Evolutionary conservation across 2,113 vertebrate genomes (phyloP), one percentile per base, ranked within the genome.

Genomic region (Empidonax alnorum): DNA sequence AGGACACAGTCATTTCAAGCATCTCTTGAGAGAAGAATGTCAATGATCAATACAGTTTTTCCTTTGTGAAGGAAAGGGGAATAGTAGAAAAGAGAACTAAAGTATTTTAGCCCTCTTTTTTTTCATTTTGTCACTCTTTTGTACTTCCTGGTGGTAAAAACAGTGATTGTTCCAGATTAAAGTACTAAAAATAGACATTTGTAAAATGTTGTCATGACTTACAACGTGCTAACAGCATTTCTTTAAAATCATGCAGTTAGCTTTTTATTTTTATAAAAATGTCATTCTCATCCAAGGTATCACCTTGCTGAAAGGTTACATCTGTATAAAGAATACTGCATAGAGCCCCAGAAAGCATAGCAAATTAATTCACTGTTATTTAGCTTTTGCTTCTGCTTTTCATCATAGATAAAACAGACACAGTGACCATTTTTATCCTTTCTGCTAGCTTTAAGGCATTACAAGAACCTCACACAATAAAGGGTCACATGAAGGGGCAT

Each of bases 21-120:
- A 84, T 90, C 84, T 95, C 92, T 88, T 80, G 67, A 91, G 87
- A 96, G 73, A 93, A 84, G 52, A 93, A 82, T 94, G 65, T 91
- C 59, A 7, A 91, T 82, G 77, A 77, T 79, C 37, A 92, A 94
- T 91, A 90, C 20, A 58, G 5, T 41, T 47, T 93, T 93, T 78
- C 44, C 21, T 95, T 85, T 95, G 47, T 93, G 63, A 96, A 92
- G 50, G 44, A 55, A 91, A 82, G 6, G 2, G 9, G 22, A 12
- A 81, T 13, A 25, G 12, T 15, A 46, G 10, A 89, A 94, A 86
- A 89, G 58, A 49, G 23, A 90, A 79, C 6, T 20, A 35, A 77
- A 84, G 52, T 44, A 16, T 80, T 88, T 42, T 25, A 62, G n/a
- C 31, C 3, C 39, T 78, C 68, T 73, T 75, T 91, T 61, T 24